Evolutionary conservation across 2,113 vertebrate genomes (phyloP).

Genomic region (Brienomyrus brachyistius): DNA sequence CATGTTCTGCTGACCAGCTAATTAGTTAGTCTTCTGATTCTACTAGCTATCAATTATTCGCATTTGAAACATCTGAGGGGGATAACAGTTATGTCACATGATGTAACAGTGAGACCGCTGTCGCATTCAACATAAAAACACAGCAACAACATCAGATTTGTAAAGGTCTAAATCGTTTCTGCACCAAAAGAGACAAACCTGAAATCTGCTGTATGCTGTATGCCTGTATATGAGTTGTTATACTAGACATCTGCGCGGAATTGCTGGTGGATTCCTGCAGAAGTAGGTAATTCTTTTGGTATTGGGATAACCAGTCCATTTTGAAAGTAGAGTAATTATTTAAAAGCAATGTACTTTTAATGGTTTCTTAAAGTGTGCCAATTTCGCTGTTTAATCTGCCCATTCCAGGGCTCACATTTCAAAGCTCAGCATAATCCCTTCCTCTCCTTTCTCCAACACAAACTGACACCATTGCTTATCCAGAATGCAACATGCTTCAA

Average conservation of each 20-base stretch:
- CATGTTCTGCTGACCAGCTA: neutral
- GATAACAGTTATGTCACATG: neutral
- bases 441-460: conserved; percentile 10
- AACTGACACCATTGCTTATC: conserved; percentile 13
- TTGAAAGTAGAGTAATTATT: neutral
- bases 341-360: neutral
- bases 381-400: neutral
- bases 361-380: neutral
- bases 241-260: neutral
- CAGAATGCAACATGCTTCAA: neutral
- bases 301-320: neutral
- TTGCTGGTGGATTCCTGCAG: neutral
- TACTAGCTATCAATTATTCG: neutral
- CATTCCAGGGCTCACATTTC: neutral
- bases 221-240: neutral
- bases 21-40: neutral
- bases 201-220: neutral
- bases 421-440: conserved; percentile 11
- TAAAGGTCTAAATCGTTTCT: neutral
- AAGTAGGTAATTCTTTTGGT: neutral
- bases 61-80: neutral
- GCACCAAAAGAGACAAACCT: neutral
- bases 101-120: neutral
- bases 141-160: neutral
- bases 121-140: neutral